These are phyloP conservation scores for Nowickia ferox DNA, from an alignment of 2,888 invertebrate species.

Conservation along the genomic window DNA sequence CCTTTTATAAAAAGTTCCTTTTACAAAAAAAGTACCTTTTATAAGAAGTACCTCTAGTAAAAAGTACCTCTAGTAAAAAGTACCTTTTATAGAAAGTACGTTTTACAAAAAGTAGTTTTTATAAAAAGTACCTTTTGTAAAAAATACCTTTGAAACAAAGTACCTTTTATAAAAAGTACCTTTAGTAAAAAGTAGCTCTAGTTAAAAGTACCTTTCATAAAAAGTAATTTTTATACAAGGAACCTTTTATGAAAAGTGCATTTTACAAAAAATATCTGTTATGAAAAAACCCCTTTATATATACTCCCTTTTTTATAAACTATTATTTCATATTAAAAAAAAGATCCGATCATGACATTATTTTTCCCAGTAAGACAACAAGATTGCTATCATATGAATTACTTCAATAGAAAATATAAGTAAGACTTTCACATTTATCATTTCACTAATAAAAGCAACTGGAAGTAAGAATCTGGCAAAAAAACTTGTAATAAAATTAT, in stretches of 20 bases:
- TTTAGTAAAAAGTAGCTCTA: too few relatives aligned
- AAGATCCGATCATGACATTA: constrained; percentile 66
- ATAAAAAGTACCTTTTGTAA: too few relatives aligned
- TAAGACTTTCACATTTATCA: constrained; percentile 4
- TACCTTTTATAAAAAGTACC: too few relatives aligned
- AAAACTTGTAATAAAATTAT: constrained; percentile 26
- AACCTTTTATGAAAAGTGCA: too few relatives aligned
- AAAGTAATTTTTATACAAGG: too few relatives aligned
- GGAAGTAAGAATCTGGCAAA: neutral
- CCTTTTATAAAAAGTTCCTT: neutral
- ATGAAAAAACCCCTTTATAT: too few relatives aligned
- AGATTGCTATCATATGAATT: constrained; percentile 15
- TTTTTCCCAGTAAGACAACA: constrained; percentile 22
- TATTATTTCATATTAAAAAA: constrained; percentile 53
- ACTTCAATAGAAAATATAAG: constrained; percentile 29
- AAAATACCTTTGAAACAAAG: too few relatives aligned
- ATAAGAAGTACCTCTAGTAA: neutral
- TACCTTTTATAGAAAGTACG: neutral
- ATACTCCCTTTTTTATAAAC: constrained; percentile 28
- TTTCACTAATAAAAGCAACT: neutral
- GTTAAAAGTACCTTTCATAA: too few relatives aligned
- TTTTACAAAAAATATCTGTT: too few relatives aligned
- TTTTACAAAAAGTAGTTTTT: neutral
- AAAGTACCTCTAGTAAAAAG: neutral
- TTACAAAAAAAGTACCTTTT: constrained; percentile 2